A percentile compares a stretch with the other conserved stretches of the same genome.
These are phyloP conservation scores for Sternarchorhynchus goeldii DNA, from an alignment of 2,797 vertebrate genomes.

Conservation along the genomic window DNA sequence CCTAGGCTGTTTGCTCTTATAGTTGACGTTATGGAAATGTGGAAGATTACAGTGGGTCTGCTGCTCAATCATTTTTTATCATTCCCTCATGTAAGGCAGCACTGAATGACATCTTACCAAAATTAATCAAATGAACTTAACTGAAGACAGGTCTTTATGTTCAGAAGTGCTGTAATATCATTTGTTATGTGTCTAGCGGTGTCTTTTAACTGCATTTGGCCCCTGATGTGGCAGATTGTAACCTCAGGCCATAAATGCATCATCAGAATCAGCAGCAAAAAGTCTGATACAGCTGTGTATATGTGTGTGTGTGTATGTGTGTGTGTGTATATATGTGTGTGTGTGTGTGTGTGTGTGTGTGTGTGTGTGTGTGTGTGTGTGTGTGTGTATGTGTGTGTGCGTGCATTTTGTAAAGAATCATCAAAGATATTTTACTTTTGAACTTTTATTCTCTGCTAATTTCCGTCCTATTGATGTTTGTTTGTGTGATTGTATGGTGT, in stretches of 20 bases:
- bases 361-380: background rate
- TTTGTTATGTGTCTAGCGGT: conserved; percentile 26
- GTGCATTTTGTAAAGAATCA: too few species aligned
- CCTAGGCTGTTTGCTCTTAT: too few species aligned
- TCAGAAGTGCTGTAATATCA: conserved; percentile 10
- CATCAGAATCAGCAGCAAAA: conserved; percentile 27
- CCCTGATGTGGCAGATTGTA: background rate
- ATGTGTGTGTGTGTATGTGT: background rate
- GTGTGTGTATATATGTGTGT: background rate
- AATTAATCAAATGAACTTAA: conserved; percentile 30
- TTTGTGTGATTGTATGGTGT: too few species aligned
- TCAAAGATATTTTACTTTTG: too few species aligned
- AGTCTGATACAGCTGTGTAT: background rate
- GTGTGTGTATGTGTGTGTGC: too few species aligned
- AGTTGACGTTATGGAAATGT: conserved; percentile 10
- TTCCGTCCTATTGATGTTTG: too few species aligned
- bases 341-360: conserved; percentile 4
- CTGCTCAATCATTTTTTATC: conserved; percentile 14
- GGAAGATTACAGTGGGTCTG: background rate
- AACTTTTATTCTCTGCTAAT: too few species aligned
- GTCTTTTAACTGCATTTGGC: conserved; percentile 25
- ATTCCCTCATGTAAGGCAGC: conserved; percentile 4
- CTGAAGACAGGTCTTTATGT: conserved; percentile 20
- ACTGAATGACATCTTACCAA: conserved; percentile 5
- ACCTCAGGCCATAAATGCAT: conserved; percentile 35